Conservation (phyloP, 2,888 invertebrate species). For the Tigriopus californicus region DNA sequence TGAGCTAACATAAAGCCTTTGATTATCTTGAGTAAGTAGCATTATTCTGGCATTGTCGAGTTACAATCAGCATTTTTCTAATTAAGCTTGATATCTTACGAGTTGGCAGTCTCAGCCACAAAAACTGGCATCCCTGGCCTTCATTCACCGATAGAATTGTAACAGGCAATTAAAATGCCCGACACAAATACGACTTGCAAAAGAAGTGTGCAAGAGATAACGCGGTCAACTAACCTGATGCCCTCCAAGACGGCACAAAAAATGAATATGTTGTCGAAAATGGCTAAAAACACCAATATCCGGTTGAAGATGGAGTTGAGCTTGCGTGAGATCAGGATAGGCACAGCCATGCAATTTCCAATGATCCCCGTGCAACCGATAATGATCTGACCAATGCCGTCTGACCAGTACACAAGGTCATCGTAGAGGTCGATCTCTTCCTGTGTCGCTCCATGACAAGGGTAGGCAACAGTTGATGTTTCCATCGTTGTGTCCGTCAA, state of each 20-base stretch:
- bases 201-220: too few relatives aligned
- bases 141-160: too few relatives aligned
- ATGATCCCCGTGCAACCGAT: background rate
- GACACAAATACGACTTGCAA: too few relatives aligned
- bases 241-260: background rate
- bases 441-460: background rate
- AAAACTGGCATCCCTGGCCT: too few relatives aligned
- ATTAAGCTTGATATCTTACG: too few relatives aligned
- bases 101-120: too few relatives aligned
- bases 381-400: background rate
- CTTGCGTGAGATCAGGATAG: background rate
- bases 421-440: background rate
- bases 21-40: too few relatives aligned
- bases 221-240: background rate
- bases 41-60: too few relatives aligned
- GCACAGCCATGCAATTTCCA: constrained; percentile 3
- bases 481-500: too few relatives aligned
- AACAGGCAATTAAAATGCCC: too few relatives aligned
- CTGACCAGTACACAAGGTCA: background rate
- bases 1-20: too few relatives aligned
- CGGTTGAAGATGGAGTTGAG: constrained; percentile 5
- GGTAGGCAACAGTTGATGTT: background rate
- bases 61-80: too few relatives aligned
- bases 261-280: constrained; percentile 7
- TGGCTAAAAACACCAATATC: background rate